Conservation (phyloP, 2,113 vertebrate genomes). For the Campylomormyrus numenius region DNA sequence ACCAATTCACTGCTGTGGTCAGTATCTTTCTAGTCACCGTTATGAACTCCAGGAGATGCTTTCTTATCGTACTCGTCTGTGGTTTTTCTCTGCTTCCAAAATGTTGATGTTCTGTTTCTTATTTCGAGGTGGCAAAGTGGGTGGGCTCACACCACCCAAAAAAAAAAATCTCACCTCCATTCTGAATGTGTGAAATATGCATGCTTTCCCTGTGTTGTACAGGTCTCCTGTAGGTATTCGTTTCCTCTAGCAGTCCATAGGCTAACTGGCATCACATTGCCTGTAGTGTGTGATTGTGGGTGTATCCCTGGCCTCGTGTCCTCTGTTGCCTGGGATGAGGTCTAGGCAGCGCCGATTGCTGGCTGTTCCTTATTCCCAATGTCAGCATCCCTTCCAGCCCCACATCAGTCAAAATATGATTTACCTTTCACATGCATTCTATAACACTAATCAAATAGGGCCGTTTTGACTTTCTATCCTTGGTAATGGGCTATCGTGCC, state of each 20-base stretch:
- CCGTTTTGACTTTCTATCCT: not conserved
- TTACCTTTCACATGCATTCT: not conserved
- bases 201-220: not conserved
- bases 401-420: not conserved
- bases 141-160: not conserved
- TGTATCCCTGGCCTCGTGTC: not conserved
- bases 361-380: not conserved
- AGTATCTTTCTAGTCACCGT: slow-evolving; percentile 42
- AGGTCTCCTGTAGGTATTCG: not conserved
- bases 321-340: not conserved
- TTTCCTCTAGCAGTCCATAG: not conserved
- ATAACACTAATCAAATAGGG: not conserved
- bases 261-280: not conserved
- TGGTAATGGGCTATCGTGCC: not conserved
- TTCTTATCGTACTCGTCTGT: not conserved
- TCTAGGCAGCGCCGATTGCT: not conserved
- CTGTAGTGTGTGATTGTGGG: not conserved
- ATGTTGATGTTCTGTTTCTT: not conserved
- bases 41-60: not conserved
- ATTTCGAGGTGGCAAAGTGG: not conserved
- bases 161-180: not conserved
- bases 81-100: not conserved
- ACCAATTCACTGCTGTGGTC: slow-evolving; percentile 97
- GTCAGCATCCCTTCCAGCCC: not conserved
- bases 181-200: not conserved